Evolutionary conservation across 2,888 invertebrate genomes (phyloP), one percentile per base, ranked within the genome.

Genomic region (Antitype chi): DNA sequence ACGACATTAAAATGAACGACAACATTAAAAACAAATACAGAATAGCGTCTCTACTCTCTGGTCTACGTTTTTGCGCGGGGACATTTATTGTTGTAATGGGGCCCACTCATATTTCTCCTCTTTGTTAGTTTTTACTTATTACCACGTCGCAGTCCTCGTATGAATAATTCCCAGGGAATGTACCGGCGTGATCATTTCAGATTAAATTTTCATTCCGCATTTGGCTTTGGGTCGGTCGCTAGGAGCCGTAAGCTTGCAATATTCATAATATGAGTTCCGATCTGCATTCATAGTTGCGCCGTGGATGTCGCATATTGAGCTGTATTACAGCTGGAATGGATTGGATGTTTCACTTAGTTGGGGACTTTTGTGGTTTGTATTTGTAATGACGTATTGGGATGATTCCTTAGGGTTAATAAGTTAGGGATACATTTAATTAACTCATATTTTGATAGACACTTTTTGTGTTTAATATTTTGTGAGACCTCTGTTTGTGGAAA

Each of bases 21-120:
- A 52, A n/a, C 52, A 82, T 68, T 78, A 63, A 62, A 76, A 67
- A 66, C 66, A 74, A 71, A 52, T 64, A 70, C 84, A 83, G 83
- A 86, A 84, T 84, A 78, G n/a, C 71, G 85, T 52, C 80, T 32
- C 68, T n/a, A 20, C 32, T 68, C 32, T 68, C 63, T 57, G 64
- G 70, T 69, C 72, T 79, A 87, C 86, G 90, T 82, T 91, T 91
- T 92, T 92, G 89, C 87, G 81, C 89, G 86, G 77, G 87, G 90
- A 93, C 92, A 92, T 93, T 94, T 93, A 94, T 94, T 93, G 94
- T 94, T 94, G 93, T 93, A 94, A 92, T 90, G 90, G 91, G 91
- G 90, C 89, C 92, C 90, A 90, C 93, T 94, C 94, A 94, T 94
- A 94, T 93, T 92, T 93, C 89, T 82, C 85, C 86, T 89, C 91